Evolutionary conservation across 2,888 invertebrate species (phyloP).

Genomic region (Hecatera dysodea): DNA sequence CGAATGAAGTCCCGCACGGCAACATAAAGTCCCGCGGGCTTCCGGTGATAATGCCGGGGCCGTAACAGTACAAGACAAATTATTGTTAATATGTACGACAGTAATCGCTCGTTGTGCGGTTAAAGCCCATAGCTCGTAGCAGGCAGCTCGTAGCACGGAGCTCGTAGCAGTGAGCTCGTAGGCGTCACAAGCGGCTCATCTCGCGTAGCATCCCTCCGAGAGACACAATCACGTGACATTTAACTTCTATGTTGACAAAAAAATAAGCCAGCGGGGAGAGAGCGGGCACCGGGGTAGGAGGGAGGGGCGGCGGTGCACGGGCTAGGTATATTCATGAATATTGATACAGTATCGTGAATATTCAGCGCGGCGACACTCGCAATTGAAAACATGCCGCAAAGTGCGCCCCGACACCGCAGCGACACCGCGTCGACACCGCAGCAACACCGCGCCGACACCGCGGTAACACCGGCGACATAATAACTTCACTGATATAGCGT

Average conservation of each 20-base stretch:
- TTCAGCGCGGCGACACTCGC: conserved; percentile 80
- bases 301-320: conserved; percentile 48
- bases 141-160: background rate
- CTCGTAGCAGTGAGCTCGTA: conserved; percentile 1
- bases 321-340: conserved; percentile 81
- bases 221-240: conserved; percentile 58
- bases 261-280: conserved; percentile 44
- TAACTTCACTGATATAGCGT: background rate
- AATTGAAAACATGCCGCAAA: conserved; percentile 82
- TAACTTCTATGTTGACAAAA: conserved; percentile 43
- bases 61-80: too few species aligned
- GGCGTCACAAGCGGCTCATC: background rate
- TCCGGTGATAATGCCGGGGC: too few species aligned
- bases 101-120: too few species aligned
- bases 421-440: background rate
- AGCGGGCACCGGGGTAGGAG: conserved; percentile 32
- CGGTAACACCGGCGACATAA: background rate
- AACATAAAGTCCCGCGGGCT: too few species aligned
- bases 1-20: too few species aligned
- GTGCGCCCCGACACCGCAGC: conserved; percentile 62
- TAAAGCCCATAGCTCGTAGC: too few species aligned
- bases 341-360: conserved; percentile 84
- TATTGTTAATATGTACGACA: too few species aligned
- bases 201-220: background rate
- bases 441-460: background rate